Percentiles rank a stretch among this genome's conserved stretches.
Conservation (phyloP, 2,888 invertebrate species). For the Autographa pulchrina region DNA sequence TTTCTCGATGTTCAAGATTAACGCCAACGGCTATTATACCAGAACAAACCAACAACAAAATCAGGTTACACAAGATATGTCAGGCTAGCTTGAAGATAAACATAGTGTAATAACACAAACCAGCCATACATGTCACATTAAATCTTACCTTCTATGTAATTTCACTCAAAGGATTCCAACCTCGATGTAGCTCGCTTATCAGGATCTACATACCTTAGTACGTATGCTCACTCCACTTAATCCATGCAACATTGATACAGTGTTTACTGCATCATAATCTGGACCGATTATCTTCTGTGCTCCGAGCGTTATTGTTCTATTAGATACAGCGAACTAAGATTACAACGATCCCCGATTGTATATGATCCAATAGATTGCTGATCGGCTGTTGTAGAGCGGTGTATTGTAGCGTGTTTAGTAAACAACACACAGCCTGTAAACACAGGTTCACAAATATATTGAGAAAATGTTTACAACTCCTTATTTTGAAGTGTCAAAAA, state of each 20-base stretch:
- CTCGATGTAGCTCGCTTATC: constrained; percentile 33
- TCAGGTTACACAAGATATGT: neutral
- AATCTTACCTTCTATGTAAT: constrained; percentile 6
- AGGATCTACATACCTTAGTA: constrained; percentile 20
- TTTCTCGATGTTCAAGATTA: neutral
- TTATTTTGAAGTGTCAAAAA: neutral
- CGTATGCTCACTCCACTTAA: constrained; percentile 43
- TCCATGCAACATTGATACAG: constrained; percentile 44
- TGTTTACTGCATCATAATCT: constrained; percentile 56
- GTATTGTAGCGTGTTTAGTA: constrained; percentile 8
- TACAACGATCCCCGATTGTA: constrained; percentile 38
- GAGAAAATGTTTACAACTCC: neutral
- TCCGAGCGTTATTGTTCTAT: constrained; percentile 52
- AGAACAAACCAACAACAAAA: neutral
- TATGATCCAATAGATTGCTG: constrained; percentile 50
- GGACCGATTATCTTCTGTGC: constrained; percentile 56
- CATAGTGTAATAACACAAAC: neutral
- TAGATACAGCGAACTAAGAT: constrained; percentile 43
- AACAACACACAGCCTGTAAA: neutral
- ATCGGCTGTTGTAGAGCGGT: constrained; percentile 19
- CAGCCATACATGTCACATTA: constrained; percentile 12
- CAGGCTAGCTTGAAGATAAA: neutral
- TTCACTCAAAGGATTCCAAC: constrained; percentile 27
- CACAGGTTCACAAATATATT: no score
- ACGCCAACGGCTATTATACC: neutral